phyloP scores from a whole-genome alignment of 2,113 vertebrate genomes.

The Aldabrachelys gigantea region DNA sequence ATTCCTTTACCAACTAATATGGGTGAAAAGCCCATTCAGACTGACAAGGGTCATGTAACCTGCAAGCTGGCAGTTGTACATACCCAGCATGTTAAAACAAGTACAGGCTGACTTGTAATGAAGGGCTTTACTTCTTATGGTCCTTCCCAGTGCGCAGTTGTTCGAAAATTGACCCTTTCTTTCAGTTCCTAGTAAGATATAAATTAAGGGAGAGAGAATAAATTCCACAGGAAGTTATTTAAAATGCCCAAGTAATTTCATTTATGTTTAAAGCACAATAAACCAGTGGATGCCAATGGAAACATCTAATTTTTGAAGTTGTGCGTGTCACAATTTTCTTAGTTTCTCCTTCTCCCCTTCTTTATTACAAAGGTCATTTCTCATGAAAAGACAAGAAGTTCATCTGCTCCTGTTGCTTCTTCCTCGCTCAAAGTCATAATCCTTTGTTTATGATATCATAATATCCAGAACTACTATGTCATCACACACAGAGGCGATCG shows the following conservation, averaged over 20 bases:
- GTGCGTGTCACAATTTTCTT: neutral
- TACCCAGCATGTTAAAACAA: slow-evolving; percentile 12
- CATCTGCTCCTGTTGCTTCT: neutral
- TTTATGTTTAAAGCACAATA: neutral
- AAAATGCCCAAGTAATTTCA: neutral
- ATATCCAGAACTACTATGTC: neutral
- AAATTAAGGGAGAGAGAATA: neutral
- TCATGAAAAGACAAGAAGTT: neutral
- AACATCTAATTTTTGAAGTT: neutral
- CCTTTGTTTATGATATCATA: neutral
- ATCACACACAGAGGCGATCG: neutral
- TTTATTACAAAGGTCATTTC: neutral
- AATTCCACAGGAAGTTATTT: neutral
- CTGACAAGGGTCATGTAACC: slow-evolving; percentile 7
- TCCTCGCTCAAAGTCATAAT: neutral
- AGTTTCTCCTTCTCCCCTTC: neutral
- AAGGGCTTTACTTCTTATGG: slow-evolving; percentile 30
- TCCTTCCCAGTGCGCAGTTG: neutral
- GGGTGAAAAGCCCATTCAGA: slow-evolving; percentile 12
- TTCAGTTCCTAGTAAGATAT: neutral
- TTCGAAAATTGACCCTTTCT: neutral
- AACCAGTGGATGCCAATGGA: neutral
- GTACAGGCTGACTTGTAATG: slow-evolving; percentile 23
- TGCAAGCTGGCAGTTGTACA: slow-evolving; percentile 14
- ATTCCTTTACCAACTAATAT: neutral